Base-by-base conservation (phyloP, 2,888 invertebrate genomes). In the Metopia argyrocephala region DNA sequence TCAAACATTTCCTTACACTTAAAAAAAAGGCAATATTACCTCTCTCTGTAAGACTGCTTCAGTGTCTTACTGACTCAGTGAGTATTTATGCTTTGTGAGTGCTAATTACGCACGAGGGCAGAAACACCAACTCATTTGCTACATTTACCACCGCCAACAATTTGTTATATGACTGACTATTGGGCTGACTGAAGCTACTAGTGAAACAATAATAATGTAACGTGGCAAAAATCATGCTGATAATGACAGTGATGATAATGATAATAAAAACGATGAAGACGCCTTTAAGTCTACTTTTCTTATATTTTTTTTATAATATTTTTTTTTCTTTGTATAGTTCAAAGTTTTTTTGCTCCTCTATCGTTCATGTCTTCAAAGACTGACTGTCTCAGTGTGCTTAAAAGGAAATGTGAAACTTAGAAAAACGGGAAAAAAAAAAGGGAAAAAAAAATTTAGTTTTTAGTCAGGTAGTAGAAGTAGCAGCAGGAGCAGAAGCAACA, bases 61-160 rank as follows among this genome's bases (percentile, higher is more conserved):
- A 70, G 25, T 76, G 57, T 57, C 57, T 64, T 27, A 57, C 50
- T 69, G 64, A 21, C 5, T 59, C 27, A 31, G 45, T 3, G 25
- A 45, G 46, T 25, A n/a, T 62, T 64, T 66, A 38, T 38, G 38
- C 6, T 38, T n/a, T n/a, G 38, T 38, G 38, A 38, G 21, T 56
- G 73, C 64, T 79, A 75, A 79, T 79, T 79, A 79, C 61, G 59
- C 50, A 59, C 25, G 54, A 15, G 52, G 45, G 21, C 69, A 59
- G 48, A 38, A 7, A 59, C 27, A 38, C 15, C 59, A 20, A 18
- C 18, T 48, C 23, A 59, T 25, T 50, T 50, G n/a, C 25, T 45
- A 38, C 52, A 48, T 64, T 45, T 48, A 15, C 48, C 5, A 45
- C 5, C n/a, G 15, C 9, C 12, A n/a, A n/a, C n/a, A n/a, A n/a